A percentile compares a stretch with the other conserved stretches of the same genome.
These are phyloP conservation scores for Acanthurus lineatus DNA, from an alignment of 2,797 vertebrate genomes.

Conservation along the genomic window DNA sequence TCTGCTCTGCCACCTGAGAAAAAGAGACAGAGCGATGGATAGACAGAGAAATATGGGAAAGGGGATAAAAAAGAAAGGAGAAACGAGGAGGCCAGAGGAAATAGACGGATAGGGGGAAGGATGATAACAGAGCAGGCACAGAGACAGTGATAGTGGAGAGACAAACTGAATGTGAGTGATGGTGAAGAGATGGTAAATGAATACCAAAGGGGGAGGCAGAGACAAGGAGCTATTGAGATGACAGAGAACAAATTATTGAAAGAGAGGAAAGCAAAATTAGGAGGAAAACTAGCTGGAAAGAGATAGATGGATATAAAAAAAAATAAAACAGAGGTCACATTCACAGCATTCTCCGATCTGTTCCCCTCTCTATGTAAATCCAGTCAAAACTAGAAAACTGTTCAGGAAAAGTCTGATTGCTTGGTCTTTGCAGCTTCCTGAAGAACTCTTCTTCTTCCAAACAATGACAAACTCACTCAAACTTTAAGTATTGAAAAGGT, in stretches of 20 bases:
- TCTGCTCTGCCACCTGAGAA: slow-evolving; percentile 75
- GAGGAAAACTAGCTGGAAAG: slow-evolving; percentile 36
- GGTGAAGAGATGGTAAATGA: slow-evolving; percentile 60
- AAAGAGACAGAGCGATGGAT: slow-evolving; percentile 46
- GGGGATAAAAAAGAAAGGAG: slow-evolving; percentile 41
- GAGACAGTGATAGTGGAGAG: slow-evolving; percentile 43
- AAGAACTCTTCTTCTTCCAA: too few relatives aligned
- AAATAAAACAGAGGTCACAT: slow-evolving; percentile 59
- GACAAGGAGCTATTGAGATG: slow-evolving; percentile 51
- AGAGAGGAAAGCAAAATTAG: slow-evolving; percentile 42
- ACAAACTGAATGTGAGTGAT: slow-evolving; percentile 74
- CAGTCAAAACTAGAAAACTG: slow-evolving; percentile 21
- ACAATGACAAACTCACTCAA: too few relatives aligned
- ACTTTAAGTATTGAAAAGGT: too few relatives aligned
- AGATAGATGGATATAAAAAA: slow-evolving; percentile 35
- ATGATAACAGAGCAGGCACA: slow-evolving; percentile 61
- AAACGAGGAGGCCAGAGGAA: slow-evolving; percentile 49
- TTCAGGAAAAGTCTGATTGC: too few relatives aligned
- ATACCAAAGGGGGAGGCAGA: slow-evolving; percentile 34
- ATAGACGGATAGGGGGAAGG: slow-evolving; percentile 48
- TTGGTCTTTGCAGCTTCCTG: too few relatives aligned
- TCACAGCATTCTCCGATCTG: slow-evolving; percentile 33
- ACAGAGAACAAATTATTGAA: slow-evolving; percentile 37
- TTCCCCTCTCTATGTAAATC: slow-evolving; percentile 24
- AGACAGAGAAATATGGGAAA: slow-evolving; percentile 62